phyloP scores from a whole-genome alignment of 2,113 vertebrate genomes.

The Malurus elegans region DNA sequence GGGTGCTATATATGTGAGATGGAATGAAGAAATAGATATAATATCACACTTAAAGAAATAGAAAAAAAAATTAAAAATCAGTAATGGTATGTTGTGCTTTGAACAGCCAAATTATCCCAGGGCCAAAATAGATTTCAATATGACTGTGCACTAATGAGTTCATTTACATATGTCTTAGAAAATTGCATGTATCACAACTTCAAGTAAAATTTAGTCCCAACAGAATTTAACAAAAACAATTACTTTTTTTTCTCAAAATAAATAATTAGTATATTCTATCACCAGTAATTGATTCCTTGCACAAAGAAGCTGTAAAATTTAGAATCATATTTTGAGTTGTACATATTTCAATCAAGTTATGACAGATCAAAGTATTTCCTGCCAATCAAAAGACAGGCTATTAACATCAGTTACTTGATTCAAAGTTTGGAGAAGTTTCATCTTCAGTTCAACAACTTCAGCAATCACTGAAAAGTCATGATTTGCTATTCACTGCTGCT shows the following conservation, averaged over 20 bases:
- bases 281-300: slow-evolving; percentile 7
- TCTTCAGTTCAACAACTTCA: not conserved
- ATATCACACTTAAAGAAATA: not conserved
- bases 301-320: not conserved
- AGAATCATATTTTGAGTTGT: not conserved
- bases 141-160: slow-evolving; percentile 64
- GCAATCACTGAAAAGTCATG: not conserved
- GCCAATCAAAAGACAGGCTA: slow-evolving; percentile 2
- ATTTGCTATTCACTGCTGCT: not conserved
- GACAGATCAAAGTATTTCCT: not conserved
- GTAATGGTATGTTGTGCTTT: slow-evolving; percentile 43
- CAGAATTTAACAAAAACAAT: slow-evolving; percentile 51
- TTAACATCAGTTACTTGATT: not conserved
- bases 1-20: not conserved
- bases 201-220: slow-evolving; percentile 51
- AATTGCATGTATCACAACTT: slow-evolving; percentile 41
- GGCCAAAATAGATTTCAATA: slow-evolving; percentile 56
- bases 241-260: slow-evolving; percentile 46
- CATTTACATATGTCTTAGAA: slow-evolving; percentile 71
- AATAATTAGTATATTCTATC: slow-evolving; percentile 36
- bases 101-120: slow-evolving; percentile 58
- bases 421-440: not conserved
- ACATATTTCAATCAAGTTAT: not conserved
- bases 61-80: slow-evolving; percentile 58
- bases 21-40: not conserved